phyloP scores from a whole-genome alignment of 2,113 vertebrate species.

The Tretioscincus oriximinensis region DNA sequence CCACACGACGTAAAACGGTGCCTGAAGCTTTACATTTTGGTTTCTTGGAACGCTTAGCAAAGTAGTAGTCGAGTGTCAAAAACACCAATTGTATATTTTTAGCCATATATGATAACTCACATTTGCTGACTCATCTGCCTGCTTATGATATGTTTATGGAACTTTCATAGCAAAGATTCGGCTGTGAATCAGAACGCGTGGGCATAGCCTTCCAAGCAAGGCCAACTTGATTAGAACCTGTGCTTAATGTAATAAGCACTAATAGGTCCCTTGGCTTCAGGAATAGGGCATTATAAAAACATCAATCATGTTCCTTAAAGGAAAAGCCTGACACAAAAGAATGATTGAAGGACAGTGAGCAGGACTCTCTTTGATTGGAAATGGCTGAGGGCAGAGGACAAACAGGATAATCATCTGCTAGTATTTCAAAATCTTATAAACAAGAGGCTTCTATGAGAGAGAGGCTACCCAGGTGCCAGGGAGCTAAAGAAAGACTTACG shows the following conservation, averaged over 20 bases:
- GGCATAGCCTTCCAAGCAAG: background rate
- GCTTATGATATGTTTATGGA: background rate
- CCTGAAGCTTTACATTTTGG: background rate
- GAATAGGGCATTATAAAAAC: slow-evolving; percentile 35
- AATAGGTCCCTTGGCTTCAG: slow-evolving; percentile 28
- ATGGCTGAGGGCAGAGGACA: slow-evolving; percentile 56
- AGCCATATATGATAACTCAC: background rate
- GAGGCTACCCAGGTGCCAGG: slow-evolving; percentile 41
- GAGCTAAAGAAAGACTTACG: slow-evolving; percentile 40
- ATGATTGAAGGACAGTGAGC: slow-evolving; percentile 44
- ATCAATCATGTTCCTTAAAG: slow-evolving; percentile 30
- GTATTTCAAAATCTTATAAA: slow-evolving; percentile 50
- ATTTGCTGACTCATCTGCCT: slow-evolving; percentile 13
- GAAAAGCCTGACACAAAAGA: slow-evolving; percentile 49
- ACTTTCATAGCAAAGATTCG: background rate
- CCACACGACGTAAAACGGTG: too few species aligned
- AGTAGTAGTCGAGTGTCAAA: background rate
- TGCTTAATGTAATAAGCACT: slow-evolving; percentile 45
- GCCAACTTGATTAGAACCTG: slow-evolving; percentile 52
- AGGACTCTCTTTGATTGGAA: slow-evolving; percentile 44
- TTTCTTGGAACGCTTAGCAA: background rate
- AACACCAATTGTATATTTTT: background rate
- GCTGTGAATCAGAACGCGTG: background rate
- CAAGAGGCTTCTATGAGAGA: slow-evolving; percentile 26
- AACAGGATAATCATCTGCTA: slow-evolving; percentile 51